Evolutionary conservation across 2,797 vertebrate genomes (phyloP).

Genomic region (Telmatherina bonti): DNA sequence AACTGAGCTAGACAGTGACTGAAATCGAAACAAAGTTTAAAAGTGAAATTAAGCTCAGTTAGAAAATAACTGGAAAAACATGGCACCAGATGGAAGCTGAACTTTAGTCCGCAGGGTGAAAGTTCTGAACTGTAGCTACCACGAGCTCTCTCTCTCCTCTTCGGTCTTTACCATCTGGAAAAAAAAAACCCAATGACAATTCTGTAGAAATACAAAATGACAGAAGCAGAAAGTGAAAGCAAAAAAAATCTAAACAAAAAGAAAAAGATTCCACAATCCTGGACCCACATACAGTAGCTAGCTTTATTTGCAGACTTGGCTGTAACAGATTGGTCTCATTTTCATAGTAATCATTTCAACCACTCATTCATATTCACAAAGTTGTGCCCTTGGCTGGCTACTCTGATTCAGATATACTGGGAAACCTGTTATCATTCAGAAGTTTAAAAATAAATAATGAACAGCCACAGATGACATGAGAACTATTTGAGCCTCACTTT

Average conservation of each 20-base stretch:
- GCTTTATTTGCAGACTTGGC: background rate
- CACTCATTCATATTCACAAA: background rate
- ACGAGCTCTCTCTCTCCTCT: background rate
- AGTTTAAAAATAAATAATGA: background rate
- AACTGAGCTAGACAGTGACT: background rate
- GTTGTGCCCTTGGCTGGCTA: background rate
- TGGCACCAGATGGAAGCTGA: background rate
- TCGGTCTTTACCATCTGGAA: background rate
- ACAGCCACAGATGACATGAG: background rate
- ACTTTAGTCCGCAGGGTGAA: too few relatives aligned
- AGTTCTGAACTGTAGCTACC: background rate
- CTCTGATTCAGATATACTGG: background rate
- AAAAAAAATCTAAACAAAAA: too few relatives aligned
- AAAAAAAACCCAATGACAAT: too few relatives aligned
- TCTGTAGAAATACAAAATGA: background rate
- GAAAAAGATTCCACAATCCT: background rate
- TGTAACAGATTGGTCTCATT: background rate
- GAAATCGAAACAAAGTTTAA: background rate
- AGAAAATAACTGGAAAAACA: background rate
- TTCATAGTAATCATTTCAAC: background rate
- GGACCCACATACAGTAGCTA: background rate
- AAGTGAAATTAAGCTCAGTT: background rate
- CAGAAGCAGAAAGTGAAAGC: background rate
- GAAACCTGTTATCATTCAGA: background rate
- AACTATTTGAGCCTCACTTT: background rate